Percentiles rank a stretch among this genome's conserved stretches.
phyloP scores from a whole-genome alignment of 2,888 invertebrate genomes.

The Ennomos fuscantarius region DNA sequence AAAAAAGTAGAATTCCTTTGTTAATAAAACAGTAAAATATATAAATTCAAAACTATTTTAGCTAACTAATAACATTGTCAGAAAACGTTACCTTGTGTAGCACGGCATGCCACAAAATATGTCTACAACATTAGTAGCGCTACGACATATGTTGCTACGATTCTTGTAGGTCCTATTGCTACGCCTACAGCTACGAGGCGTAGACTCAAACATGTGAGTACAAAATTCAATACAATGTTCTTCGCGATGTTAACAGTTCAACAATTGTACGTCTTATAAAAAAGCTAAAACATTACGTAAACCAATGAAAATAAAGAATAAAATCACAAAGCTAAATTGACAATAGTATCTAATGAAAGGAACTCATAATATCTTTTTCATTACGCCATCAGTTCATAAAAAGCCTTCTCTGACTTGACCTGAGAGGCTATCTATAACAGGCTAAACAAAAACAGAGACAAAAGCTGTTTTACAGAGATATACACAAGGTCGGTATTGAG shows the following conservation, averaged over 20 bases:
- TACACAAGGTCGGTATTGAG: neutral
- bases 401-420: neutral
- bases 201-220: too few species aligned
- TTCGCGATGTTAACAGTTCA: too few species aligned
- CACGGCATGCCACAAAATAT: conserved; percentile 8
- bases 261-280: neutral
- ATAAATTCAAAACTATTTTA: too few species aligned
- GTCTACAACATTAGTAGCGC: conserved; percentile 9
- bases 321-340: conserved; percentile 7
- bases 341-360: conserved; percentile 2
- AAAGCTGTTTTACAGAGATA: neutral
- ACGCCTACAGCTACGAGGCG: too few species aligned
- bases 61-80: too few species aligned
- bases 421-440: too few species aligned
- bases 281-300: neutral
- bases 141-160: conserved; percentile 1
- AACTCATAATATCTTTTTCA: conserved; percentile 4
- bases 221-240: too few species aligned
- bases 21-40: too few species aligned
- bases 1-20: too few species aligned
- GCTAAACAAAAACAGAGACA: neutral
- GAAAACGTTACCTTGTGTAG: conserved; percentile 5
- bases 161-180: neutral
- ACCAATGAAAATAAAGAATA: conserved; percentile 1
- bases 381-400: neutral